phyloP scores from a whole-genome alignment of 2,113 vertebrate species.

The Podilymbus podiceps region DNA sequence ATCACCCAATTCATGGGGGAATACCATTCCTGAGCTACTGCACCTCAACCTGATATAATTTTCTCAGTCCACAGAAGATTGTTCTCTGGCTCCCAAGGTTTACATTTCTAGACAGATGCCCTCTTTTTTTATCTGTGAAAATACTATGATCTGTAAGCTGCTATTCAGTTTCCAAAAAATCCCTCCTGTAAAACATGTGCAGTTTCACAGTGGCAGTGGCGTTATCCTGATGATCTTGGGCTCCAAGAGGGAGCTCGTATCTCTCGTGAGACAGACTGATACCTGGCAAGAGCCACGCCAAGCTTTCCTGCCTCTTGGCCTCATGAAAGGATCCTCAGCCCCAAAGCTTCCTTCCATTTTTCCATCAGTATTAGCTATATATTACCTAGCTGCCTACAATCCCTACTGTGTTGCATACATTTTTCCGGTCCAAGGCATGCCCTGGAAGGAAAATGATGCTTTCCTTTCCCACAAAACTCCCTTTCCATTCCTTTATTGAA shows the following conservation, averaged over 20 bases:
- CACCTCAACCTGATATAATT: background rate
- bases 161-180: background rate
- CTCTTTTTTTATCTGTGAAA: background rate
- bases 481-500: background rate
- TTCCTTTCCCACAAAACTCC: background rate
- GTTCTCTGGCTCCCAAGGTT: background rate
- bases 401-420: rapidly evolving
- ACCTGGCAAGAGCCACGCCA: background rate
- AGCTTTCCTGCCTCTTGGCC: background rate
- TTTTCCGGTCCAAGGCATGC: background rate
- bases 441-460: background rate
- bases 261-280: background rate
- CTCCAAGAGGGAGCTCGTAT: background rate
- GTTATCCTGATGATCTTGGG: background rate
- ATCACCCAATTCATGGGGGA: background rate
- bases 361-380: background rate
- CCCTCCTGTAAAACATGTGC: background rate
- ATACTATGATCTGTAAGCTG: background rate
- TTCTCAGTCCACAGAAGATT: background rate
- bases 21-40: background rate
- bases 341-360: background rate
- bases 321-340: background rate
- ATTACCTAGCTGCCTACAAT: background rate
- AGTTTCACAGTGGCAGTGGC: background rate
- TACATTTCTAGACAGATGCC: background rate